Evolutionary conservation across 2,797 vertebrate genomes (phyloP), one percentile per base, ranked within the genome.

Genomic region (Podarcis lilfordi): DNA sequence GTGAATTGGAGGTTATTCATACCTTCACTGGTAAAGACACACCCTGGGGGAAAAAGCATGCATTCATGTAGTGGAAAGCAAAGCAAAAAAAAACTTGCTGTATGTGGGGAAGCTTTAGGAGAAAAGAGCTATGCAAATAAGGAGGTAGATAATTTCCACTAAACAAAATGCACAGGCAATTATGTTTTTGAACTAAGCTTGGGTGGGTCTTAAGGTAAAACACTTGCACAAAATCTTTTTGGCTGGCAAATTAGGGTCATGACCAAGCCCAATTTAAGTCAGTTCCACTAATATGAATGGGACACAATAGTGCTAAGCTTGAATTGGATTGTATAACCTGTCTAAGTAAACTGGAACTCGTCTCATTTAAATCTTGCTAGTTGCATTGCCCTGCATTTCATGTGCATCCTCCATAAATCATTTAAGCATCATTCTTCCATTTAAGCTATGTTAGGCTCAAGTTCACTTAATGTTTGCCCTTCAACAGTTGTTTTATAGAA

Each of bases 81-180:
- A 71, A 84, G 84, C 61, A 91, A 29, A 17, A 59, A 13, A 71
- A 72, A 92, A 92, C 87, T 89, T 92, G 93, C 5, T 8, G 9
- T 8, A 27, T 32, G 61, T 29, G 74, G 40, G 59, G 61, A 37
- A 81, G 32, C 32, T 55, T 59, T 50, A 55, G 71, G 8, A 10
- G 11, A n/a, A 86, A 69, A 71, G 17, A 86, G n/a, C 55, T 74
- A 82, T 55, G 8, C 43, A 74, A 66, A 85, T 17, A 17, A 75
- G 93, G 92, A 88, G 77, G 92, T 90, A 0, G 92, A 81, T 94
- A 91, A 93, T 93, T 96, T 77, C 95, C 92, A 95, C 85, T 90
- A 91, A 93, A 61, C 64, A 10, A 91, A 91, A 84, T 90, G 78
- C 64, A 74, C 91, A 84, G 86, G 84, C 93, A 91, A 88, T 90